Percentiles rank a stretch among this genome's conserved stretches.
Conservation (phyloP, 1,140 invertebrate species). For the Ctenoplectra terminalis region DNA sequence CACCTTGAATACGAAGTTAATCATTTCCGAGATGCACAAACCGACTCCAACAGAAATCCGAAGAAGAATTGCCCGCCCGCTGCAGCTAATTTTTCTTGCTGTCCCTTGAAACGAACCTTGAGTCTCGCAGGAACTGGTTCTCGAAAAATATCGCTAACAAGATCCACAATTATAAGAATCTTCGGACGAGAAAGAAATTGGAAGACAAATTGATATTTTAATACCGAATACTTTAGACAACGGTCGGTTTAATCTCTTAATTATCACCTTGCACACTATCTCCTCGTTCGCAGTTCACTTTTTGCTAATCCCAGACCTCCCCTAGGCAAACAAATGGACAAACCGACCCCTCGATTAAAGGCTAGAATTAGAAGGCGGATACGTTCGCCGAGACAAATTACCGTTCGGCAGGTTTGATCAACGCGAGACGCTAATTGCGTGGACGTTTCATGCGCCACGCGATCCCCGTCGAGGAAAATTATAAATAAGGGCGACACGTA, state of each 20-base stretch:
- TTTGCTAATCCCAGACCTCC: background rate
- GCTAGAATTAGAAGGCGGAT: background rate
- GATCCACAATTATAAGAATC: background rate
- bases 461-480: constrained; percentile 54
- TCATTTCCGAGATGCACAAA: constrained; percentile 69
- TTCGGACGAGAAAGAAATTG: background rate
- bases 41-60: constrained; percentile 10
- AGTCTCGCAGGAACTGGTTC: background rate
- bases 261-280: background rate
- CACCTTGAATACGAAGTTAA: constrained; percentile 70
- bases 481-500: constrained; percentile 56
- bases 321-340: background rate
- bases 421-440: constrained; percentile 47
- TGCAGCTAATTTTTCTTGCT: constrained; percentile 6
- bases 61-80: constrained; percentile 3
- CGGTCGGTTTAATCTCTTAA: background rate
- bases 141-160: constrained; percentile 21
- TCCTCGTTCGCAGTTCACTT: background rate
- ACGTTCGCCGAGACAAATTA: background rate
- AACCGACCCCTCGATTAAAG: background rate
- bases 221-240: background rate
- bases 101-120: constrained; percentile 6
- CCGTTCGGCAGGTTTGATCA: background rate
- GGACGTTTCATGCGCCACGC: constrained; percentile 43
- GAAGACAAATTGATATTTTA: background rate